phyloP scores from a whole-genome alignment of 2,797 vertebrate species.

The Centroberyx gerrardi region DNA sequence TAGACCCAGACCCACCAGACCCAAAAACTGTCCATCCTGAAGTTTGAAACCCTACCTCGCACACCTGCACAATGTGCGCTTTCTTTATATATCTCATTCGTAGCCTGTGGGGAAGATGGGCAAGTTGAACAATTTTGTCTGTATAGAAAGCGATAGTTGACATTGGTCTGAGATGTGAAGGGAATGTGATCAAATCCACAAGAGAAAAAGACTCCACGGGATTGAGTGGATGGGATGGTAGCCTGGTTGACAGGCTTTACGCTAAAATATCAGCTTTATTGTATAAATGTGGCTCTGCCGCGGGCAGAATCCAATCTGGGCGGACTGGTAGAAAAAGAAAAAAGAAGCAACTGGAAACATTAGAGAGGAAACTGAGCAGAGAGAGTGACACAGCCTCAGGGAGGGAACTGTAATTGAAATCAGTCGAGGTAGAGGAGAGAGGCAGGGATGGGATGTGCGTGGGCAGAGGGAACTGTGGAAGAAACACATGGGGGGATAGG shows the following conservation, averaged over 20 bases:
- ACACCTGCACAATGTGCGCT: slow-evolving; percentile 18
- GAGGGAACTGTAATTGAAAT: slow-evolving; percentile 76
- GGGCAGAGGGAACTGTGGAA: slow-evolving; percentile 40
- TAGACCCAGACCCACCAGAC: slow-evolving; percentile 1
- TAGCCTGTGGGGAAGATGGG: not conserved
- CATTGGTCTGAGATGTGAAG: slow-evolving; percentile 20
- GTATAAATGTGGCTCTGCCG: slow-evolving; percentile 44
- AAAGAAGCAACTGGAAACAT: slow-evolving; percentile 49
- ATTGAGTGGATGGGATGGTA: slow-evolving; percentile 17
- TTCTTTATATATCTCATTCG: slow-evolving; percentile 9
- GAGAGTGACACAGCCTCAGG: slow-evolving; percentile 68
- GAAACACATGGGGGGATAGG: slow-evolving; percentile 32
- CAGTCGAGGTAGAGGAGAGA: slow-evolving; percentile 59
- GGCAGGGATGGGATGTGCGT: slow-evolving; percentile 39
- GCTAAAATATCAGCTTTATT: slow-evolving; percentile 46
- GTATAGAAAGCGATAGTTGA: slow-evolving; percentile 31
- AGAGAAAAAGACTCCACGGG: slow-evolving; percentile 6
- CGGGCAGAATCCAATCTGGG: slow-evolving; percentile 54
- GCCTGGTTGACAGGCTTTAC: slow-evolving; percentile 21
- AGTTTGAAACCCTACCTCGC: slow-evolving; percentile 39
- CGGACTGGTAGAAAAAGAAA: slow-evolving; percentile 32
- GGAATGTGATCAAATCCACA: slow-evolving; percentile 36
- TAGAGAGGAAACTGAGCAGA: slow-evolving; percentile 63
- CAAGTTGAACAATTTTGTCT: slow-evolving; percentile 29
- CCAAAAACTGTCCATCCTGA: slow-evolving; percentile 8